A percentile compares a stretch with the other conserved stretches of the same genome.
Evolutionary conservation across 1,140 invertebrate genomes (phyloP).

Genomic region (Drosophila orena): DNA sequence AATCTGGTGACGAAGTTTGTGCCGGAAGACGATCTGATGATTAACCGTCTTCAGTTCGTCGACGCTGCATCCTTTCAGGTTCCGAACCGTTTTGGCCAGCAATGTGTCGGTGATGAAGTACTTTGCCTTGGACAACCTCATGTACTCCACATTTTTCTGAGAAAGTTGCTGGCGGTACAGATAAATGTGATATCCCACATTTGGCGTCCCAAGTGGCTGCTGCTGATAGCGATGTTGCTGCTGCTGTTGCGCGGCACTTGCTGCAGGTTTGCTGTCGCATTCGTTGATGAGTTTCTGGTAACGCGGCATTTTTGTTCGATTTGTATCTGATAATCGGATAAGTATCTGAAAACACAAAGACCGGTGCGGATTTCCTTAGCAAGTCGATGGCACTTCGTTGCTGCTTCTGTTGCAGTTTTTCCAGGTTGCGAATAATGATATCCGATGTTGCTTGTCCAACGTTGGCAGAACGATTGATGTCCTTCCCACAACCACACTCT

Average conservation of each 20-base stretch:
- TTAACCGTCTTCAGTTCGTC: slow-evolving; percentile 72
- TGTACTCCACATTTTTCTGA: slow-evolving; percentile 67
- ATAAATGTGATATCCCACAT: slow-evolving; percentile 69
- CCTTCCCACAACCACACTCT: not conserved
- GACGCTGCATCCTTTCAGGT: slow-evolving; percentile 60
- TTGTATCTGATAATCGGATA: not conserved
- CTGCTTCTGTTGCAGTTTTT: not conserved
- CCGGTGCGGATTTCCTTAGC: not conserved
- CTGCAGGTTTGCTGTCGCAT: not conserved
- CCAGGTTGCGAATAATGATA: slow-evolving; percentile 13
- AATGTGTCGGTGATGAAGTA: slow-evolving; percentile 74
- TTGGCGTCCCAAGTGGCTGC: slow-evolving; percentile 20
- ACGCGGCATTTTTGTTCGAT: slow-evolving; percentile 29
- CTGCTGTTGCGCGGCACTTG: slow-evolving; percentile 2
- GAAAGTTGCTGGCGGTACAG: slow-evolving; percentile 66
- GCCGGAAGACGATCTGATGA: slow-evolving; percentile 69
- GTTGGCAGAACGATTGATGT: slow-evolving; percentile 57
- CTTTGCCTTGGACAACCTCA: slow-evolving; percentile 70
- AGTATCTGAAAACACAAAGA: not conserved
- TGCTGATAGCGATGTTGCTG: slow-evolving; percentile 29
- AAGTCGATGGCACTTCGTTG: too few relatives aligned
- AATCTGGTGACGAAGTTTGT: slow-evolving; percentile 67
- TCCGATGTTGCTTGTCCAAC: slow-evolving; percentile 39
- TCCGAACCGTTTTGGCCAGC: slow-evolving; percentile 63
- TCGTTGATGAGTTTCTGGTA: slow-evolving; percentile 62